Percentiles rank a stretch among this genome's conserved stretches.
These are phyloP conservation scores for Ennomos fuscantarius DNA, from an alignment of 2,888 invertebrate genomes.

Conservation along the genomic window DNA sequence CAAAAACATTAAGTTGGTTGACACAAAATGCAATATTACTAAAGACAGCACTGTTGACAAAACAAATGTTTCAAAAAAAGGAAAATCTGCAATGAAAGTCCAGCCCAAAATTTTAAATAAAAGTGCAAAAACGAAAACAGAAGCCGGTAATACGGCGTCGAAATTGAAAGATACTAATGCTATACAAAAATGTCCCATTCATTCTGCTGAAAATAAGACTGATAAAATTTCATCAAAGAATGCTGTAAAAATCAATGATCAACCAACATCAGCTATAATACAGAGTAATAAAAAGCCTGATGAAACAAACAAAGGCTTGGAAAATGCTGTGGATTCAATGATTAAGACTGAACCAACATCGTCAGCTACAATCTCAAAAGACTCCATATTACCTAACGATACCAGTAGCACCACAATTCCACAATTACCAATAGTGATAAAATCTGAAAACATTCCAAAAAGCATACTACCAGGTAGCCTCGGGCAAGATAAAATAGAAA, in stretches of 20 bases:
- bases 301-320: slow-evolving; percentile 2
- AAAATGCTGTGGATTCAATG: background rate
- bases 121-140: slow-evolving; percentile 3
- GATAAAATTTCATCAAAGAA: slow-evolving; percentile 7
- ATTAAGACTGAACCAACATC: slow-evolving; percentile 15
- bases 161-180: slow-evolving; percentile 18
- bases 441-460: slow-evolving; percentile 68
- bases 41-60: slow-evolving; percentile 17
- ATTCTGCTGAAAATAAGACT: slow-evolving; percentile 20
- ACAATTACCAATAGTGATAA: slow-evolving; percentile 39
- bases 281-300: slow-evolving; percentile 2
- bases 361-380: slow-evolving; percentile 7
- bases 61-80: slow-evolving; percentile 15
- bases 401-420: slow-evolving; percentile 25
- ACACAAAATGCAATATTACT: slow-evolving; percentile 3
- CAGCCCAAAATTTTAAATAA: slow-evolving; percentile 8
- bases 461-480: slow-evolving; percentile 36
- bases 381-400: slow-evolving; percentile 15
- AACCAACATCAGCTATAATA: background rate
- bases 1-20: background rate
- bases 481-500: slow-evolving; percentile 38
- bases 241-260: background rate
- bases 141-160: background rate
- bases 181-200: slow-evolving; percentile 24
- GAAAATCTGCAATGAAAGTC: slow-evolving; percentile 12